Percentiles rank a stretch among this genome's conserved stretches.
Evolutionary conservation across 35 echinoderm and acorn worm species (phyloP).

Genomic region (Chiridota heheva): DNA sequence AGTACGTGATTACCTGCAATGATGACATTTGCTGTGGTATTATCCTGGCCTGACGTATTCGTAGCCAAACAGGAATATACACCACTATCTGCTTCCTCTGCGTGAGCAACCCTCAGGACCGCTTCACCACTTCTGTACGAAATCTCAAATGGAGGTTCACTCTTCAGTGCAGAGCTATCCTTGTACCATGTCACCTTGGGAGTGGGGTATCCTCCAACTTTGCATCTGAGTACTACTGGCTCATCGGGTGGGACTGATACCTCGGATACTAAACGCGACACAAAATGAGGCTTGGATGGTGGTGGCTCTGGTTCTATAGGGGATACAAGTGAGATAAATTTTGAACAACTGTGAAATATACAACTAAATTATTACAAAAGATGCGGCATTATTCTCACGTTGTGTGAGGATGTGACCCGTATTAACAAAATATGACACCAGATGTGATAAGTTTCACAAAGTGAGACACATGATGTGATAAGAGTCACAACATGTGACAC

Average conservation of each 20-base stretch:
- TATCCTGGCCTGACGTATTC: conserved; percentile 53
- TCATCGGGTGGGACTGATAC: conserved; percentile 28
- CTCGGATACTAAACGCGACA: conserved; percentile 5
- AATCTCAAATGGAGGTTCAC: conserved; percentile 34
- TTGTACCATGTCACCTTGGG: conserved; percentile 58
- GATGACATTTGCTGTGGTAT: conserved; percentile 55
- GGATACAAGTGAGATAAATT: not conserved
- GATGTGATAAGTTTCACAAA: no score
- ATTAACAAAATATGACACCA: no score
- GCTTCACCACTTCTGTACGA: conserved; percentile 47
- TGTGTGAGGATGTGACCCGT: no score
- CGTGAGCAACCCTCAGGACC: conserved; percentile 35
- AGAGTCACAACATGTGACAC: no score
- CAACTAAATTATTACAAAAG: no score
- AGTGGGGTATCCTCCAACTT: conserved; percentile 47
- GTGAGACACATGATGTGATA: no score
- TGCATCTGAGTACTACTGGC: conserved; percentile 32
- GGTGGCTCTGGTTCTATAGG: conserved; percentile 41
- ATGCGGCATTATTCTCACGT: no score
- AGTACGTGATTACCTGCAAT: conserved; percentile 59
- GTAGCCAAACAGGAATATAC: conserved; percentile 65
- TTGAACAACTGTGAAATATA: no score
- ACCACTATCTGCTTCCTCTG: conserved; percentile 48
- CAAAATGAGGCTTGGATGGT: conserved; percentile 27
- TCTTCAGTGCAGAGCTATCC: conserved; percentile 41